These are phyloP conservation scores for Chionodraco myersi DNA, from an alignment of 2,113 vertebrate genomes.

Conservation along the genomic window DNA sequence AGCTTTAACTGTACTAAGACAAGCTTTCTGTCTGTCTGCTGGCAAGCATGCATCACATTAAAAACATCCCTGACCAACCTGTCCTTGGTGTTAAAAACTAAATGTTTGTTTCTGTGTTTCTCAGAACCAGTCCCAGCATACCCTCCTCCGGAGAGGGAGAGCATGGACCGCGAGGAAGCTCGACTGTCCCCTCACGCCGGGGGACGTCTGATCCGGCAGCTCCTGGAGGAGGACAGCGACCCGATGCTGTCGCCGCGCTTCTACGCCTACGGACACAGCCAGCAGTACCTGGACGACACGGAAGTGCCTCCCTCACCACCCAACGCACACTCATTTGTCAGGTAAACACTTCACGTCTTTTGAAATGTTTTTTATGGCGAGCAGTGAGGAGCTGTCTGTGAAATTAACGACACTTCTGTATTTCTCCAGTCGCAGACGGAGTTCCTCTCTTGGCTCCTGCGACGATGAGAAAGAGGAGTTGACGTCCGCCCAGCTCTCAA, in stretches of 20 bases:
- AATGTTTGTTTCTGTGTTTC: slow-evolving; percentile 28
- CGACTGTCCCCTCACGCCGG: slow-evolving; percentile 90
- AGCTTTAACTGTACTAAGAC: not conserved
- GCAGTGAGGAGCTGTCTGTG: not conserved
- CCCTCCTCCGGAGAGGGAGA: slow-evolving; percentile 89
- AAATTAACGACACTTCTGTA: not conserved
- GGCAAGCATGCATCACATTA: not conserved
- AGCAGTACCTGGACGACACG: slow-evolving; percentile 95
- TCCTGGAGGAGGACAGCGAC: slow-evolving; percentile 92
- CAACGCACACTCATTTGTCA: slow-evolving; percentile 94
- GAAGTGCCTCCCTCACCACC: slow-evolving; percentile 99
- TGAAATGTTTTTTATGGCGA: fast-evolving
- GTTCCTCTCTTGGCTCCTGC: slow-evolving; percentile 92
- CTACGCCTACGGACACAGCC: slow-evolving; percentile 92
- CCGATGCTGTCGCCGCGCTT: slow-evolving; percentile 98
- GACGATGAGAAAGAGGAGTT: slow-evolving; percentile 92
- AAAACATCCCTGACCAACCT: not conserved
- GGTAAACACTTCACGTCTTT: slow-evolving; percentile 78
- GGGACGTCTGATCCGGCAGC: slow-evolving; percentile 91
- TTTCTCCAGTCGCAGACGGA: slow-evolving; percentile 88
- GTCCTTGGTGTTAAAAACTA: not conserved
- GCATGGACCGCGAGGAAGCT: slow-evolving; percentile 89
- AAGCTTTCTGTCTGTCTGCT: not conserved
- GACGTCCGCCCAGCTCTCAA: slow-evolving; percentile 92
- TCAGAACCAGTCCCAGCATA: slow-evolving; percentile 90